Evolutionary conservation across 1,140 invertebrate species (phyloP), one percentile per base, ranked within the genome.

Genomic region (Lasaia peninsularis): DNA sequence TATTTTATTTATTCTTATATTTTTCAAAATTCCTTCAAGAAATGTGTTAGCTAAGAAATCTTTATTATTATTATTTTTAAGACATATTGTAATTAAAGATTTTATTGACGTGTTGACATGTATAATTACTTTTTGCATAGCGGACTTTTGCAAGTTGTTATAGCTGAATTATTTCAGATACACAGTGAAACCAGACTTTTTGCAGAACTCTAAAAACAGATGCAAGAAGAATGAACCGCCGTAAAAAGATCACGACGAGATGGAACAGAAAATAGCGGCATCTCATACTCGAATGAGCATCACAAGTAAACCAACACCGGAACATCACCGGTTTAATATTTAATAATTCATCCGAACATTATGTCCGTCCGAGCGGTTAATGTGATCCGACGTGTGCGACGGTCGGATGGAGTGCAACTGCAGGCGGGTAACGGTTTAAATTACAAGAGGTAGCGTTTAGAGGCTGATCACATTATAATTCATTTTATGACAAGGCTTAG

Each of bases 341-440:
- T 69, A 77, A 78, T 75, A 78, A 83, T 72, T 74, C 73, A 78
- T 71, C 73, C 78, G 77, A 69, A 75, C 73, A 70, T 52, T 59
- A 61, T 34, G 68, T 60, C 56, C 68, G 71, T 53, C 66, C 70
- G 71, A 52, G 67, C 75, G 78, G 58, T 53, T 81, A 81, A 86
- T 81, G 65, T 60, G 74, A 72, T 60, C 37, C 59, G 82, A 86
- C 77, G 69, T 68, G 48, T 44, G 63, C 55, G 52, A 49, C 8
- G 32, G 56, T 18, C 18, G 33, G 9, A 44, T 52, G 62, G 21
- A 63, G 35, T 21, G 33, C 35, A 10, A 59, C 55, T 69, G 57
- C 1, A 7, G 48, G 67, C 64, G 58, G 20, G 34, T 49, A 56
- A 54, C 20, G 65, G 49, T 20, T 20, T 49, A 28, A 37, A 21